Percentiles rank a stretch among this genome's conserved stretches.
phyloP scores from a whole-genome alignment of 2,797 vertebrate species.

The Cirrhinus mrigala region DNA sequence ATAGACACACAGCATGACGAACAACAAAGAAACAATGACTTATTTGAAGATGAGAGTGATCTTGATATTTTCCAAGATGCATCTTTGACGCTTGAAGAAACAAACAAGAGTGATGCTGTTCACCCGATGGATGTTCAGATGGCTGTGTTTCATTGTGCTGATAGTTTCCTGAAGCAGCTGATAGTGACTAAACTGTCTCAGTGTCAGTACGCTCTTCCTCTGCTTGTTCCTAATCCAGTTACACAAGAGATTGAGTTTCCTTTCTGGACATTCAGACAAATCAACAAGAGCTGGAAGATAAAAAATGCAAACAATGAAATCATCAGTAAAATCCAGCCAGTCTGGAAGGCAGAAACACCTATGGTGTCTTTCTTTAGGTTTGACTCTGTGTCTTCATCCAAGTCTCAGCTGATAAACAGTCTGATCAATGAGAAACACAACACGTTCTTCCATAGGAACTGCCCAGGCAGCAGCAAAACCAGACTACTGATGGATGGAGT shows the following conservation, averaged over 20 bases:
- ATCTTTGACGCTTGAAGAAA: constrained; percentile 44
- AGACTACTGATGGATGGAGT: background rate
- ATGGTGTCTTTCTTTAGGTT: background rate
- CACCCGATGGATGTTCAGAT: too few species aligned
- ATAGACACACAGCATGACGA: background rate
- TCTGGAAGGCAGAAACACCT: background rate
- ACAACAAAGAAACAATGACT: constrained; percentile 42
- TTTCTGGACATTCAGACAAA: constrained; percentile 19
- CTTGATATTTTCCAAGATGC: too few species aligned
- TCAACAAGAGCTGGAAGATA: constrained; percentile 71
- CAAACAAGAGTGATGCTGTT: background rate
- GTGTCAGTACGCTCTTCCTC: too few species aligned
- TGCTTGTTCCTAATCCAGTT: too few species aligned
- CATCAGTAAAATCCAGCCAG: background rate
- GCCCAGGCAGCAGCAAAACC: background rate
- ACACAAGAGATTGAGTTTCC: too few species aligned
- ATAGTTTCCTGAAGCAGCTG: too few species aligned
- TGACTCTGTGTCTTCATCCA: background rate
- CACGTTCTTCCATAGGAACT: too few species aligned
- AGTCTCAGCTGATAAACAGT: background rate
- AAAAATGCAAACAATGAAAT: constrained; percentile 42
- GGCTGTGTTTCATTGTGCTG: too few species aligned
- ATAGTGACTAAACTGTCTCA: too few species aligned
- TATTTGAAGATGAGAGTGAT: too few species aligned
- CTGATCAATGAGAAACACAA: background rate